phyloP scores from a whole-genome alignment of 2,888 invertebrate genomes.

The Aleiodes leptofemur region DNA sequence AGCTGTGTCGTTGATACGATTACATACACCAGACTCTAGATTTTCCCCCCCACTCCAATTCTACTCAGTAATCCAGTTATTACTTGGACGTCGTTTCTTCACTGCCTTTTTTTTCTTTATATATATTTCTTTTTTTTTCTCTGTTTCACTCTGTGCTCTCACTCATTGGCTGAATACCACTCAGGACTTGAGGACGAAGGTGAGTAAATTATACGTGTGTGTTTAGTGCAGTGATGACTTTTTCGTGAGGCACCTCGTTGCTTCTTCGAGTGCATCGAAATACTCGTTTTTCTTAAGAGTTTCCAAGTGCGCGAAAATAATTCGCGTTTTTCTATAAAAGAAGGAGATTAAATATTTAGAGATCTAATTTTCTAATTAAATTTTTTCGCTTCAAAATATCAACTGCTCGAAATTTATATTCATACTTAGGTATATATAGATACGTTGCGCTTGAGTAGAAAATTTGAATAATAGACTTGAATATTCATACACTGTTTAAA shows the following conservation, averaged over 20 bases:
- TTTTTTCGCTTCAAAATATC: no score
- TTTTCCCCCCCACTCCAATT: neutral
- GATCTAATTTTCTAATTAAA: no score
- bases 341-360: no score
- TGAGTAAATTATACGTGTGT: conserved; percentile 64
- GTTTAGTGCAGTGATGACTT: conserved; percentile 1
- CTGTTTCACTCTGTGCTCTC: conserved; percentile 50
- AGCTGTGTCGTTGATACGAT: conserved; percentile 41
- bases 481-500: no score
- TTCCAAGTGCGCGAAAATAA: conserved; percentile 1
- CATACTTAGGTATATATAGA: no score
- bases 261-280: conserved; percentile 24
- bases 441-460: no score
- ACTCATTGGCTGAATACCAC: conserved; percentile 58
- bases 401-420: no score
- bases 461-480: no score
- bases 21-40: conserved; percentile 11
- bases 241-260: conserved; percentile 33
- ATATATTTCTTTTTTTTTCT: conserved; percentile 48
- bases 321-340: no score
- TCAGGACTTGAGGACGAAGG: conserved; percentile 77
- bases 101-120: conserved; percentile 45
- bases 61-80: conserved; percentile 22
- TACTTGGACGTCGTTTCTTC: conserved; percentile 20
- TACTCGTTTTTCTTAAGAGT: conserved; percentile 8